Percentiles rank a stretch among this genome's conserved stretches.
phyloP scores from a whole-genome alignment of 2,888 invertebrate species.

The Mimas tiliae region DNA sequence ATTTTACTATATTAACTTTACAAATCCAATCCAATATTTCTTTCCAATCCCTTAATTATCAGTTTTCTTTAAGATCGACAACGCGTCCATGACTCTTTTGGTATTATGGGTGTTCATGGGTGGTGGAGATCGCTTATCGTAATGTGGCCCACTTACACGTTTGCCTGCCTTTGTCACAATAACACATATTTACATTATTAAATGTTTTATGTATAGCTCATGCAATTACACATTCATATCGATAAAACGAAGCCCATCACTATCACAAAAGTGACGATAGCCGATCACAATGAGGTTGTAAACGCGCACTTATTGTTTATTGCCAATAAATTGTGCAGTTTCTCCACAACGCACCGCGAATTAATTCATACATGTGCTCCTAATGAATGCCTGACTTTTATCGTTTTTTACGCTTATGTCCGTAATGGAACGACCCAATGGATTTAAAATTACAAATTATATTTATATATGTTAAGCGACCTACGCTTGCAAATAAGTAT shows the following conservation, averaged over 20 bases:
- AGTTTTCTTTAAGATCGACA: too few relatives aligned
- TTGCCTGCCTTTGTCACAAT: too few relatives aligned
- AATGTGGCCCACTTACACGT: too few relatives aligned
- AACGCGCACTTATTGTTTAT: slow-evolving; percentile 54
- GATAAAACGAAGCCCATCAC: slow-evolving; percentile 30
- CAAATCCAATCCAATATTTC: too few relatives aligned
- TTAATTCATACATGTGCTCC: slow-evolving; percentile 55
- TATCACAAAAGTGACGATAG: slow-evolving; percentile 38
- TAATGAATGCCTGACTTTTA: slow-evolving; percentile 48
- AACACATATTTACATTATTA: too few relatives aligned
- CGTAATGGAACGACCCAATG: slow-evolving; percentile 26
- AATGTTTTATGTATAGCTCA: too few relatives aligned
- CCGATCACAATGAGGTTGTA: slow-evolving; percentile 41
- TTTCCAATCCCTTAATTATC: too few relatives aligned
- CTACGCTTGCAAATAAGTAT: too few relatives aligned
- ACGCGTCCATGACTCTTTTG: too few relatives aligned
- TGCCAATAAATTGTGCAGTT: slow-evolving; percentile 57
- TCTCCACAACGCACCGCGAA: slow-evolving; percentile 43
- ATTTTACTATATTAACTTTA: too few relatives aligned
- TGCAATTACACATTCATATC: slow-evolving; percentile 26
- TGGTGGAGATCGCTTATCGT: too few relatives aligned
- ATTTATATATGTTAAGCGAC: neutral
- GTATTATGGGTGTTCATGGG: too few relatives aligned
- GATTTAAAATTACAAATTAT: slow-evolving; percentile 4
- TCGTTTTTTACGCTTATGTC: slow-evolving; percentile 34